These are phyloP conservation scores for Hermaeophaga mercurialis DNA, from an alignment of 2,888 invertebrate genomes.

Conservation along the genomic window DNA sequence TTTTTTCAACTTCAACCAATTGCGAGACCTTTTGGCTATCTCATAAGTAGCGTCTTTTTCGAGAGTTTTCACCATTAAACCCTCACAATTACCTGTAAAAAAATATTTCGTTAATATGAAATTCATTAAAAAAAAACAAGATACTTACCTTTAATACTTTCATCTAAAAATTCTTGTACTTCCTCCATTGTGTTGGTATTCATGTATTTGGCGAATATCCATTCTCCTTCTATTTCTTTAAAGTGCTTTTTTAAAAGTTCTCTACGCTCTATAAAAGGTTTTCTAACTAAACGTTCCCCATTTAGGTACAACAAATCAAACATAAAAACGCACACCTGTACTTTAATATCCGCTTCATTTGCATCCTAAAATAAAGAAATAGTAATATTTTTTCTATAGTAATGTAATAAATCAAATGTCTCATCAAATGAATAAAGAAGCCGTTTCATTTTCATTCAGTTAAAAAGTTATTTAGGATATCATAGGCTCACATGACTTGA, in stretches of 20 bases:
- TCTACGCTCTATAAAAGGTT: conserved; percentile 78
- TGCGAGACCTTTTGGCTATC: conserved; percentile 92
- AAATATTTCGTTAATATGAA: conserved; percentile 15
- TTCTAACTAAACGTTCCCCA: conserved; percentile 79
- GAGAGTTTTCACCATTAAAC: conserved; percentile 97
- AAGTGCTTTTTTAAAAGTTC: conserved; percentile 73
- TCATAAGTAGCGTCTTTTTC: conserved; percentile 91
- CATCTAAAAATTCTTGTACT: conserved; percentile 92
- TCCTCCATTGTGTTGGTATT: conserved; percentile 89
- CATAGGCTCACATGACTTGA: no score
- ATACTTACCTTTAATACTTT: conserved; percentile 79
- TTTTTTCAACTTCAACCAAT: conserved; percentile 96
- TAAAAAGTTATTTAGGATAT: no score
- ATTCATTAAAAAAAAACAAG: no score
- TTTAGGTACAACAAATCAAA: conserved; percentile 95
- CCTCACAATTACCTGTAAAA: conserved; percentile 93
- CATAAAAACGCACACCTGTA: conserved; percentile 87
- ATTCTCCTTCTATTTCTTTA: conserved; percentile 75
- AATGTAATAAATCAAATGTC: no score
- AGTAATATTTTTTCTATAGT: no score
- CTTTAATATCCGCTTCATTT: conserved; percentile 74
- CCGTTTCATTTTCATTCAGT: no score
- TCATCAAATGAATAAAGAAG: no score
- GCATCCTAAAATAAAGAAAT: conserved; percentile 65
- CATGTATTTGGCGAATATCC: conserved; percentile 83